Base-by-base conservation (phyloP, 2,113 vertebrate species). In the Columba livia region DNA sequence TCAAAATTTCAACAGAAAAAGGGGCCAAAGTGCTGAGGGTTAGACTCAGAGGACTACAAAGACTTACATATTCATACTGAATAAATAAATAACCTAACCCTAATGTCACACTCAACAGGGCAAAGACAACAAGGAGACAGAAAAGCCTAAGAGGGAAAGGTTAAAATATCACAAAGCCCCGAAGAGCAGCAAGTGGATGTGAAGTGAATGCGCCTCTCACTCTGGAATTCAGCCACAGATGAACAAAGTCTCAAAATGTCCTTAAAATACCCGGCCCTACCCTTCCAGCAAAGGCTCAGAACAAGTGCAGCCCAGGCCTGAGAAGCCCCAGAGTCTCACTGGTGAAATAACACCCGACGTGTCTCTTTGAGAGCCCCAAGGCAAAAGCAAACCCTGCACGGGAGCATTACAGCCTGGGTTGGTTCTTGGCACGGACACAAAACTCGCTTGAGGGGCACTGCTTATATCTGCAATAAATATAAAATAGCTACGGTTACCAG, bases 71-170 rank as follows among this genome's bases (percentile, higher is more conserved):
- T 79, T 82, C 56, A 34, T 4, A 16, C 53, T n/a, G 25, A 26
- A 44, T 85, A 78, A 84, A 92, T 36, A 92, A 95, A 80, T 69
- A 78, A 78, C 31, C 44, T 79, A 28, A 83, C 56, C 56, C 44
- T 36, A 80, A 36, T 16, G 38, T 32, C 48, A 70, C 8, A n/a
- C 29, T 79, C 47, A 81, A 70, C 36, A 56, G n/a, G 57, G 47
- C 57, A 89, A 85, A 87, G 54, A 58, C 57, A 65, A 32, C 1
- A 7, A 31, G 28, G 36, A 78, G 60, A 80, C 54, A 69, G 18
- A 88, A 71, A 53, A 78, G 12, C 1, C 0, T 3, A 38, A 69
- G 36, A 71, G 42, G 16, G 18, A 48, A 62, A 84, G 77, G 31
- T 61, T 79, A 69, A 87, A 75, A 74, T 2, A 70, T 3, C 56